phyloP scores from a whole-genome alignment of 2,888 invertebrate species.

The Leptopilina syphax region DNA sequence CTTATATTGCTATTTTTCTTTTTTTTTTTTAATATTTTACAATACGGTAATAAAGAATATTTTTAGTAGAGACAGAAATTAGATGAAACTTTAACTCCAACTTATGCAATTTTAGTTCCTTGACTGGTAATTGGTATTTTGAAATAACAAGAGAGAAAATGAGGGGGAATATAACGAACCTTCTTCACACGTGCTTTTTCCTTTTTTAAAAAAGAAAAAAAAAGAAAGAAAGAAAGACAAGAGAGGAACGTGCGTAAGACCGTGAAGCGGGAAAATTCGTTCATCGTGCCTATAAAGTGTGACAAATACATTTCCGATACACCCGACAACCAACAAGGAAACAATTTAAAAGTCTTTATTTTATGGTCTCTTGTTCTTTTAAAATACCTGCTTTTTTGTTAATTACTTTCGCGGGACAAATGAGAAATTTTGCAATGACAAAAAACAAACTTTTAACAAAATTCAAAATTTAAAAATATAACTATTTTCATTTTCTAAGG shows the following conservation, averaged over 20 bases:
- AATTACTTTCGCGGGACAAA: background rate
- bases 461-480: background rate
- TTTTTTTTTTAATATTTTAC: too few species aligned
- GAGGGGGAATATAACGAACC: slow-evolving; percentile 7
- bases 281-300: slow-evolving; percentile 34
- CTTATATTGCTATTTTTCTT: too few species aligned
- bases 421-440: background rate
- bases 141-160: slow-evolving; percentile 35
- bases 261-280: slow-evolving; percentile 40
- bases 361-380: background rate
- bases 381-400: background rate
- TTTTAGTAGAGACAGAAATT: background rate
- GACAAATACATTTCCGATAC: slow-evolving; percentile 40
- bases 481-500: too few species aligned
- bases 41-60: background rate
- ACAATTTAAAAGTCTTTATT: slow-evolving; percentile 14
- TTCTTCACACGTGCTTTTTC: slow-evolving; percentile 23
- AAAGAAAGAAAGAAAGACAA: too few species aligned
- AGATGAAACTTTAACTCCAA: background rate
- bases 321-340: slow-evolving; percentile 24
- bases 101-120: slow-evolving; percentile 13
- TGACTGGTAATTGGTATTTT: slow-evolving; percentile 19
- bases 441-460: background rate
- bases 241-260: slow-evolving; percentile 29
- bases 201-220: too few species aligned